These are phyloP conservation scores for Tenthredo notha DNA, from an alignment of 2,888 invertebrate genomes.

Conservation along the genomic window DNA sequence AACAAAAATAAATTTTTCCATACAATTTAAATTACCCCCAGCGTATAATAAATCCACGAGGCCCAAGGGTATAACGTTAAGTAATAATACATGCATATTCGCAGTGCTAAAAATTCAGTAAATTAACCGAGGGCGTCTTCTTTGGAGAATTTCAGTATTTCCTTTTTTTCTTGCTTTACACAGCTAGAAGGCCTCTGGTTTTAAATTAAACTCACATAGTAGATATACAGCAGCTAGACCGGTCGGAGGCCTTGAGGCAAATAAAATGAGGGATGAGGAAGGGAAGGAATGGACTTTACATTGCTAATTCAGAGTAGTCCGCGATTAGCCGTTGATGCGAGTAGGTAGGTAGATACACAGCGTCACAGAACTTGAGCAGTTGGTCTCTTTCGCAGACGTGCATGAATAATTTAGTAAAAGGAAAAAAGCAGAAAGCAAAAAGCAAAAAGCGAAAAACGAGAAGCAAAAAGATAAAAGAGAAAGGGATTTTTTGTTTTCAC, in stretches of 20 bases:
- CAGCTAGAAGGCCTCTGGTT: neutral
- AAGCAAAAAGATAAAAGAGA: neutral
- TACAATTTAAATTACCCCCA: neutral
- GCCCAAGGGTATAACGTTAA: neutral
- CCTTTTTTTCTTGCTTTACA: neutral
- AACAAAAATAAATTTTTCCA: neutral
- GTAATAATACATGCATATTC: neutral
- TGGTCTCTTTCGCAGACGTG: conserved; percentile 15
- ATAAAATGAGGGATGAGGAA: conserved; percentile 8
- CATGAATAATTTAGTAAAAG: neutral
- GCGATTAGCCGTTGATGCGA: conserved; percentile 33
- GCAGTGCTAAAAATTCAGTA: neutral
- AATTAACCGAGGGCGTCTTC: neutral
- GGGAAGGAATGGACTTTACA: conserved; percentile 25
- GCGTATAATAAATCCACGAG: neutral
- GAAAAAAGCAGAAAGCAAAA: too few species aligned
- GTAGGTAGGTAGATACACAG: neutral
- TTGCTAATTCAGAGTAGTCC: conserved; percentile 38
- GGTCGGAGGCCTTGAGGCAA: neutral
- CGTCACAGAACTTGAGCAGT: conserved; percentile 16
- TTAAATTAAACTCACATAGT: neutral
- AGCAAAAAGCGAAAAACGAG: too few species aligned
- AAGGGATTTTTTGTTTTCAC: neutral
- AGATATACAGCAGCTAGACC: neutral
- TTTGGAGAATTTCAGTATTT: neutral